Evolutionary conservation across 2,797 vertebrate genomes (phyloP), one percentile per base, ranked within the genome.

Genomic region (Acanthurus lineatus): DNA sequence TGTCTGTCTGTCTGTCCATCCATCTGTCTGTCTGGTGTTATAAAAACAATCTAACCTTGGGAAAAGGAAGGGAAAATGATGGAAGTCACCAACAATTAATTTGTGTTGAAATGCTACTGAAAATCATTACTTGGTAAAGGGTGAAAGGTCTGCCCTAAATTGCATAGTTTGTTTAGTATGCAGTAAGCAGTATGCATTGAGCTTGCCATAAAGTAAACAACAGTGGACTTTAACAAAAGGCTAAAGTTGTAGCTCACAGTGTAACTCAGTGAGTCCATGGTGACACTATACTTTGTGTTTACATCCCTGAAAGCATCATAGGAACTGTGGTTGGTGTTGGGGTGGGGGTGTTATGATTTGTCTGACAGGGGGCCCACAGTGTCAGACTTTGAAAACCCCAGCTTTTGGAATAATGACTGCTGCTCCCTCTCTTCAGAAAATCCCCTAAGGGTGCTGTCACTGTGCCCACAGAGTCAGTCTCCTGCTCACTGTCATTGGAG

Each of bases 401-500:
- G 19, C 49, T 42, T 68, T 63, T 68, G 35, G 17, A 45, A 45
- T 28, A 16, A 49, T 40, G 28, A 60, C 17, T 28, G 15, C 14
- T 32, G 67, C 28, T 73, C 25, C 38, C 44, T 64, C 20, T 57
- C 32, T 48, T 47, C 38, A 60, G 59, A 74, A 54, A 66, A 68
- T 59, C 52, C 70, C 73, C 65, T 56, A 9, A 35, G 48, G 73
- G 28, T 74, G 57, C 59, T 71, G 70, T 73, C 79, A 53, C 57
- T 8, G 62, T 16, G 60, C 72, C 73, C 77, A 54, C 52, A 66
- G 69, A 75, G 60, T 22, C 38, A 16, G 22, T 32, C 53, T 78
- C 63, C 53, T 70, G 52, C 22, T 82, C 81, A 32, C 58, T 60
- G 75, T 59, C 65, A 45, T 2, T 73, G 64, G 69, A 81, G 62